Conservation (phyloP, 2,113 vertebrate species). For the Strix aluco region DNA sequence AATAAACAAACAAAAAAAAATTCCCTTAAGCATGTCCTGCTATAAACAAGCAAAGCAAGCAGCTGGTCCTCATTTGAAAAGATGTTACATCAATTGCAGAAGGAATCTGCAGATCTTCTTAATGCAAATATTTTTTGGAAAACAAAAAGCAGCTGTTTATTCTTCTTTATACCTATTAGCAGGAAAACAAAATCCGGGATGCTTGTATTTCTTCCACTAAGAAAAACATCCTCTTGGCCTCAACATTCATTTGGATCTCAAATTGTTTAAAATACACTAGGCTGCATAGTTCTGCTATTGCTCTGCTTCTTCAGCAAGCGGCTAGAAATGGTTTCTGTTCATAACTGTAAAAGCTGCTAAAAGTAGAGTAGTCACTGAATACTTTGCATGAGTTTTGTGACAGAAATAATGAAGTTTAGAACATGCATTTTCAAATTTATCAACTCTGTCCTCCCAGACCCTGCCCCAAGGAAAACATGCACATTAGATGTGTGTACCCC, state of each 20-base stretch:
- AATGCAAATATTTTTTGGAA: constrained; percentile 59
- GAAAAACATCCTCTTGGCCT: constrained; percentile 56
- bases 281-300: not conserved
- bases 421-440: not conserved
- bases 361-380: not conserved
- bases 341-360: not conserved
- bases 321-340: not conserved
- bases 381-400: not conserved
- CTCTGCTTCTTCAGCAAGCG: not conserved
- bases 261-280: not conserved
- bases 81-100: constrained; percentile 35
- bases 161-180: constrained; percentile 65
- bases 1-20: not conserved
- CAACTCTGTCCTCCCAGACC: not conserved
- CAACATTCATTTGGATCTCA: not conserved
- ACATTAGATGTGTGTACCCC: not conserved
- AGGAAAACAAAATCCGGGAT: constrained; percentile 35
- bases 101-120: constrained; percentile 50
- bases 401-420: not conserved
- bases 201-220: constrained; percentile 24
- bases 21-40: constrained; percentile 15
- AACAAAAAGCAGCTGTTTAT: constrained; percentile 71
- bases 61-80: constrained; percentile 70
- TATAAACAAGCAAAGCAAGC: constrained; percentile 59
- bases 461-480: not conserved